Evolutionary conservation across 2,113 vertebrate genomes (phyloP), one percentile per base, ranked within the genome.

Genomic region (Gila orcuttii): DNA sequence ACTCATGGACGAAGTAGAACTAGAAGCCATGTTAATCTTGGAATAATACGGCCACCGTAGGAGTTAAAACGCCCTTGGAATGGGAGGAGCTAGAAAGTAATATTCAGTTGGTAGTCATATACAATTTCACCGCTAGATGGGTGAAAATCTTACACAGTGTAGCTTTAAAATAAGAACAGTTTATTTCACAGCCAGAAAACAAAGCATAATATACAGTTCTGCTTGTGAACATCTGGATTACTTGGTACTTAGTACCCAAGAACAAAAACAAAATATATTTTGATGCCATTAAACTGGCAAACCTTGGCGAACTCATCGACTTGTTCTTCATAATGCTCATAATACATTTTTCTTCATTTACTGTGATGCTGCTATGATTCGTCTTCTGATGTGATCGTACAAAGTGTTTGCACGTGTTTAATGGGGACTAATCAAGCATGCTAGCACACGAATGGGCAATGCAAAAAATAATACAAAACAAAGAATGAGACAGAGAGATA

Each of bases 391-490:
- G 17, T 57, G 50, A 55, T 74, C 21, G 55, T 4, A 52, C 75
- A 55, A 45, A 45, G 50, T 77, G 25, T 77, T 55, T 77, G 28
- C 47, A 55, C 28, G 50, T 55, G 75, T 55, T 77, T 55, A 50
- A 50, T 28, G 4, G 50, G 28, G 17, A 33, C 17, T 55, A 52
- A 77, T 19, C 17, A 55, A 55, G 17, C 55, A n/a, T 79, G 31
- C 11, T 15, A 57, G 21, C n/a, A 21, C 47, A 77, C 0, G 75
- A 77, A 33, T 11, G 8, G 4, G 68, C 4, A 17, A 39, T 71
- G 9, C 1, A 42, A 71, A 71, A 33, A 31, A 21, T 33, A 2
- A 76, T 57, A 33, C 75, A 78, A 59, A n/a, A 59, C 17, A 79
- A 2, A 59, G 4, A 79, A 59, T n/a, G 76, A 59, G 76, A 59